phyloP scores from a whole-genome alignment of 2,888 invertebrate genomes.

The Dastarcus helophoroides region DNA sequence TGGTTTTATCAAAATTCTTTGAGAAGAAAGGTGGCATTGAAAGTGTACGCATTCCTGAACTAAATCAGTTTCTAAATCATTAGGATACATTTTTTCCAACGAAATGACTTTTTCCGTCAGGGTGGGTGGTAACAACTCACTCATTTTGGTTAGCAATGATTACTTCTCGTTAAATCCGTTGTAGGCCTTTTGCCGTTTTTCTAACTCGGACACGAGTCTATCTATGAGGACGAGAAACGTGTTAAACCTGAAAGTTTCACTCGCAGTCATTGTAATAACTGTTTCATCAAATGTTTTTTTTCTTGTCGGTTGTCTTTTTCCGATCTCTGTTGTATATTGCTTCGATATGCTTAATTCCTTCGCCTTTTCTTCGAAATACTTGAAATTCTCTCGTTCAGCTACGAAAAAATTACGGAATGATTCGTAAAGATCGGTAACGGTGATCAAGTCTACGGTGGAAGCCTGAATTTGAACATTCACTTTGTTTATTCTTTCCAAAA shows the following conservation, averaged over 20 bases:
- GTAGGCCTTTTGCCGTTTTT: slow-evolving; percentile 10
- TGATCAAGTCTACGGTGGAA: slow-evolving; percentile 17
- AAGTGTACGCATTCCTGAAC: slow-evolving; percentile 16
- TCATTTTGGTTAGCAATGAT: slow-evolving; percentile 15
- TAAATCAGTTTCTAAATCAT: slow-evolving; percentile 18
- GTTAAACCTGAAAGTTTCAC: slow-evolving; percentile 7
- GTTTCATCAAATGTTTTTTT: slow-evolving; percentile 8
- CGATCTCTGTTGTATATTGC: slow-evolving; percentile 15
- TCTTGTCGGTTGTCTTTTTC: slow-evolving; percentile 13
- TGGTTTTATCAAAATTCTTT: slow-evolving; percentile 15
- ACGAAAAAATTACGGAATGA: slow-evolving; percentile 17
- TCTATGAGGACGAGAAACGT: slow-evolving; percentile 6
- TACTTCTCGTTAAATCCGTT: slow-evolving; percentile 4
- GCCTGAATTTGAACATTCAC: slow-evolving; percentile 14
- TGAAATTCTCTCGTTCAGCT: slow-evolving; percentile 10
- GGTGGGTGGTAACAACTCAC: slow-evolving; percentile 10
- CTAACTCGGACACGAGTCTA: slow-evolving; percentile 5
- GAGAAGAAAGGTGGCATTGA: slow-evolving; percentile 15
- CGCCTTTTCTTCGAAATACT: slow-evolving; percentile 12
- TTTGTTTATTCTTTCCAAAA: slow-evolving; percentile 15
- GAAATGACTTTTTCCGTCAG: slow-evolving; percentile 11
- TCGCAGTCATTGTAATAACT: slow-evolving; percentile 4
- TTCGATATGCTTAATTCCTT: slow-evolving; percentile 12
- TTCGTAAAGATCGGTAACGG: slow-evolving; percentile 19
- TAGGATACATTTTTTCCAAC: slow-evolving; percentile 15